Conservation (phyloP, 2,113 vertebrate species). For the Haemorhous mexicanus region DNA sequence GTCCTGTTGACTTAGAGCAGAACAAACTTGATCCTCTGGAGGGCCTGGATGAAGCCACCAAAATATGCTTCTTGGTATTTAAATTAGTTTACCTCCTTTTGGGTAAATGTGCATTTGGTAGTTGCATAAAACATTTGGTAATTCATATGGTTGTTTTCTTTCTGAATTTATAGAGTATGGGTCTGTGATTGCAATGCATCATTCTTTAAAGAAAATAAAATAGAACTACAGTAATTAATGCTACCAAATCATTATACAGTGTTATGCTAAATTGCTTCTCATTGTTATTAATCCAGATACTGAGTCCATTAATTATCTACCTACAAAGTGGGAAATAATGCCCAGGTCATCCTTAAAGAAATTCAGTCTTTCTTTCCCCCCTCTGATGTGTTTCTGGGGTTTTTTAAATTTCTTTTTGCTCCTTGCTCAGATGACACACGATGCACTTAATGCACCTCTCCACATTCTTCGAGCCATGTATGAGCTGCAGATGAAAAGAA, state of each 20-base stretch:
- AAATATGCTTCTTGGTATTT: conserved; percentile 93
- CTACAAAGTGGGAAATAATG: not conserved
- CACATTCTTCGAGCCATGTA: conserved; percentile 95
- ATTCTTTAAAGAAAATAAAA: not conserved
- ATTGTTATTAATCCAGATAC: not conserved
- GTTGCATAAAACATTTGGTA: not conserved
- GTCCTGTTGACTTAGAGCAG: conserved; percentile 76
- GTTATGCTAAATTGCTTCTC: not conserved
- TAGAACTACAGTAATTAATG: not conserved
- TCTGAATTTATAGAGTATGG: not conserved
- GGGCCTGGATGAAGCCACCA: conserved; percentile 93
- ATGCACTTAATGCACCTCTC: conserved; percentile 92
- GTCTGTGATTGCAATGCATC: not conserved
- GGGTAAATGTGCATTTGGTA: not conserved
- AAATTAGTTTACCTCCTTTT: not conserved
- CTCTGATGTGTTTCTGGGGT: not conserved
- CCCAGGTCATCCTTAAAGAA: not conserved
- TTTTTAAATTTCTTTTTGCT: not conserved
- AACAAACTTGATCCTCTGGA: conserved; percentile 88
- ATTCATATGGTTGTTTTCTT: not conserved
- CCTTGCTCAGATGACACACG: conserved; percentile 86
- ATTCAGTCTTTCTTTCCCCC: not conserved
- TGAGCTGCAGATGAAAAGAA: conserved; percentile 94
- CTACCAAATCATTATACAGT: not conserved
- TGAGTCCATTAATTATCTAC: not conserved